These are phyloP conservation scores for Ceyx melanurus DNA, from an alignment of 2,113 vertebrate genomes.

Conservation along the genomic window DNA sequence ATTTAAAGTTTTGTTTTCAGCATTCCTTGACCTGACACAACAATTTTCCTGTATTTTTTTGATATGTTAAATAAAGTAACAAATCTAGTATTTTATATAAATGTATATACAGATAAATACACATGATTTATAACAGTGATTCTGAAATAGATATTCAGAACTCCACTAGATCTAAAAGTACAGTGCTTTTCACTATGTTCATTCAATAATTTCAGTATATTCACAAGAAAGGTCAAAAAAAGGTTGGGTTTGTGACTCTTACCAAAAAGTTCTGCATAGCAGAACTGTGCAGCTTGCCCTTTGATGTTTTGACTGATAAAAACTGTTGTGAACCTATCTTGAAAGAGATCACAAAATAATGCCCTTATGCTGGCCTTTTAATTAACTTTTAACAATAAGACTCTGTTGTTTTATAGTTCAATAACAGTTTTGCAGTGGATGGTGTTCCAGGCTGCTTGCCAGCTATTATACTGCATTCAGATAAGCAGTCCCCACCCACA, in stretches of 20 bases:
- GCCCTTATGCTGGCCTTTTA: slow-evolving; percentile 60
- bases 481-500: neutral
- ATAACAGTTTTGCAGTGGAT: slow-evolving; percentile 43
- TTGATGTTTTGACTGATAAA: slow-evolving; percentile 58
- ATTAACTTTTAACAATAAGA: slow-evolving; percentile 61
- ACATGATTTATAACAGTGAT: neutral
- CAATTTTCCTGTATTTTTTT: neutral
- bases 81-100: neutral
- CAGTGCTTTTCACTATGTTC: neutral
- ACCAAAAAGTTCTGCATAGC: neutral
- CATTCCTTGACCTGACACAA: neutral
- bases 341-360: slow-evolving; percentile 62
- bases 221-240: slow-evolving; percentile 12
- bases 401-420: slow-evolving; percentile 43
- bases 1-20: neutral
- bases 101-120: neutral
- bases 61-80: neutral
- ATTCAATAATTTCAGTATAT: neutral
- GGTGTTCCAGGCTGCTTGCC: slow-evolving; percentile 11
- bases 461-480: slow-evolving; percentile 27
- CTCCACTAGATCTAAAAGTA: neutral
- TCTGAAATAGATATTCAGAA: neutral
- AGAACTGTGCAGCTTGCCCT: neutral
- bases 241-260: neutral
- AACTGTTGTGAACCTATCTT: slow-evolving; percentile 28